Base-by-base conservation (phyloP, 1,140 invertebrate genomes). In the Micrasema minimum region DNA sequence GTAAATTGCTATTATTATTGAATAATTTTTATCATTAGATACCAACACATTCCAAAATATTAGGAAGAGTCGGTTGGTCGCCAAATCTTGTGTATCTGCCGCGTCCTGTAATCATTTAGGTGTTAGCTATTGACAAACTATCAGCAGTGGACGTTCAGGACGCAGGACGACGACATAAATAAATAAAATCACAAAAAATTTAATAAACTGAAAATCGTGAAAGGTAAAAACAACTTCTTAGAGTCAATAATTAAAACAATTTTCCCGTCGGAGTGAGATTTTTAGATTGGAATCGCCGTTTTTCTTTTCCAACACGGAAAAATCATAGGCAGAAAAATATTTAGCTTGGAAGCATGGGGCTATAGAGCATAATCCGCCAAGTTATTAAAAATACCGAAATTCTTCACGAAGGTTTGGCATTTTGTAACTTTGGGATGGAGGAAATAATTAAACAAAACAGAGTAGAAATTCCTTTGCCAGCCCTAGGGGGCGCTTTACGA, bases 371-470 rank as follows among this genome's bases (percentile, higher is more conserved):
- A 65, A 65, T 65, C 62, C 46, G 50, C n/a, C 26, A 35, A 69
- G 38, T 69, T 69, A 69, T 69, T 69, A 69, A 71, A 74, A 74
- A 74, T 74, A 62, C 67, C 64, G 62, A 66, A 66, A 71, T 71
- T 71, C 69, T 71, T 66, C 37, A 41, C 5, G 64, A 66, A 71
- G 62, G 69, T 66, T 73, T 69, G 38, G 57, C 51, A 74, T 74
- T 74, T 68, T 57, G n/a, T 38, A 74, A 74, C 62, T 74, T 74
- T 65, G 41, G 62, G 67, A 41, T 66, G 38, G 64, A 48, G 48
- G 65, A 74, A 74, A 74, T 74, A 74, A 74, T 74, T 74, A 74
- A 74, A 74, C 72, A 74, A 74, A 74, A 74, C 72, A 71, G 69
- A 71, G 62, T 45, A 71, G 65, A 67, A 74, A 71, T 74, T 53